Evolutionary conservation across 1,140 invertebrate species (phyloP), one percentile per base, ranked within the genome.

Genomic region (Macrobrachium rosenbergii): DNA sequence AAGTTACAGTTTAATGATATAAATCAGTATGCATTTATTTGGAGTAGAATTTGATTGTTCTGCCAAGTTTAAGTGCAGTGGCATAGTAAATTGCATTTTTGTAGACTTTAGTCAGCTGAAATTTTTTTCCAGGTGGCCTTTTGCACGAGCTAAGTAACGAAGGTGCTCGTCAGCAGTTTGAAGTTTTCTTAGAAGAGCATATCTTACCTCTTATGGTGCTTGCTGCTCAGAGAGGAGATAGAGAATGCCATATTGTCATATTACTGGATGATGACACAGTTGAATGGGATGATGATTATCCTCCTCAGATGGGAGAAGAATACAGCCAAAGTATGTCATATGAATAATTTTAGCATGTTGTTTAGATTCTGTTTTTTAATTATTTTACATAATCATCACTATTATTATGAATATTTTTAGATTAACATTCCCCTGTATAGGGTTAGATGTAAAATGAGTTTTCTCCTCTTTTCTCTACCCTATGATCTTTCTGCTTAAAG

Each of bases 241-340:
- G 96, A 5, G 96, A 97, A 91, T 97, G 96, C 91, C 96, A 98
- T 91, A 96, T 99, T 86, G 98, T 99, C 23, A 97, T 99, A 14
- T 93, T 99, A 45, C 93, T 98, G 14, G 99, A 99, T 92, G 95
- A 99, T 92, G 96, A 99, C 93, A 94, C 97, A 17, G 97, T 99
- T 21, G 99, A 99, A 90, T 99, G 99, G 99, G 98, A 99, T 92
- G 96, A 98, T 91, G 97, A 99, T 91, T 99, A 98, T 92, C 98
- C 99, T 0, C 99, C 99, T 0, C 98, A 98, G 93, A 99, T 99
- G 96, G 98, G 98, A 43, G 98, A 99, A 92, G 98, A 99, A 93
- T 98, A 99, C 92, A 97, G 97, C 75, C 98, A 99, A 93, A 99
- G 96, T 95, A 92, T 93, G 93, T 92, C 67, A 10, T 43, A 7